phyloP scores from a whole-genome alignment of 2,113 vertebrate species.

The Australoheros scitulus region DNA sequence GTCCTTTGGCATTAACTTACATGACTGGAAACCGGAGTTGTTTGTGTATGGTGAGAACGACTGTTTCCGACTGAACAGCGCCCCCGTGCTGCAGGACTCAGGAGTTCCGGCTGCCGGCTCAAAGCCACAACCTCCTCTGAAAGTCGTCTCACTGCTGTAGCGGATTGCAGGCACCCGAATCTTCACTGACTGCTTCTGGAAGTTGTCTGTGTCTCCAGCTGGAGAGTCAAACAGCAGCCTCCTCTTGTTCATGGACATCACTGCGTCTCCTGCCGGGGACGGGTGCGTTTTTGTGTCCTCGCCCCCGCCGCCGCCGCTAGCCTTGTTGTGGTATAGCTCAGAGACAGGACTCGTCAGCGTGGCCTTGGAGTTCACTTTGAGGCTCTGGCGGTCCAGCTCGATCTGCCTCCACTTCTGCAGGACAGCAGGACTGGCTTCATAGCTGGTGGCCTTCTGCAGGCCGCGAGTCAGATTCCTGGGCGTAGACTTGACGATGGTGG shows the following conservation, averaged over 20 bases:
- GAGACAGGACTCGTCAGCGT: constrained; percentile 85
- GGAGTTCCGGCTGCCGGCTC: neutral
- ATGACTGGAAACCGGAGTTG: constrained; percentile 37
- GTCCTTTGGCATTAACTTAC: constrained; percentile 57
- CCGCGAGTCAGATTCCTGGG: constrained; percentile 89
- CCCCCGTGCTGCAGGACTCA: constrained; percentile 26
- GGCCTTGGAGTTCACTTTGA: constrained; percentile 87
- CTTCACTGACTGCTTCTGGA: constrained; percentile 50
- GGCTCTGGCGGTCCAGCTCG: constrained; percentile 89
- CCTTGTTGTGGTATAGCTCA: constrained; percentile 39
- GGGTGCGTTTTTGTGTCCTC: neutral
- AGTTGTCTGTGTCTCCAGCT: neutral
- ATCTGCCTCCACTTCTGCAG: constrained; percentile 96
- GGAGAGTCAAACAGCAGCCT: constrained; percentile 74
- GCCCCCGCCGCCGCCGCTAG: accelerated
- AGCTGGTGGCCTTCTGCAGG: constrained; percentile 89
- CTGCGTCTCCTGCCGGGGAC: constrained; percentile 1
- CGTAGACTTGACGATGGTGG: constrained; percentile 93
- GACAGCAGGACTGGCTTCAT: constrained; percentile 90
- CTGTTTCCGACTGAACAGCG: constrained; percentile 28
- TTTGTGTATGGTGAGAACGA: constrained; percentile 53
- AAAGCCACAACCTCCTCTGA: constrained; percentile 9
- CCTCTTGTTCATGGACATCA: constrained; percentile 58
- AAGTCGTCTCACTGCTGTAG: constrained; percentile 27
- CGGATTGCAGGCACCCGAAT: constrained; percentile 51